phyloP scores from a whole-genome alignment of 2,113 vertebrate species.

The Rhynchomys soricoides region DNA sequence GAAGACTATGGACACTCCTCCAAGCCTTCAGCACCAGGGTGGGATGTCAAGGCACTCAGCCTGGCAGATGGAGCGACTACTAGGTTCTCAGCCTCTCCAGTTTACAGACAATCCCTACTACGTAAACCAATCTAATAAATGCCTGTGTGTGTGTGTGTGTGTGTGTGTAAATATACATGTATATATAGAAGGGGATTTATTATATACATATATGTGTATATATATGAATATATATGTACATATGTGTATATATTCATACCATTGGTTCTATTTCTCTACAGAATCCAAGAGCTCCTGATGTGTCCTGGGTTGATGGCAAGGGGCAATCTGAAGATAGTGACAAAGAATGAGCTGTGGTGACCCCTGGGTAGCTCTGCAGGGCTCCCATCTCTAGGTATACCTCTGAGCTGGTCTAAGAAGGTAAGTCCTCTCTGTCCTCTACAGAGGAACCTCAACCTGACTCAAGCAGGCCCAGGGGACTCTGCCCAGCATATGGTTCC shows the following conservation, averaged over 20 bases:
- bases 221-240: neutral
- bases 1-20: neutral
- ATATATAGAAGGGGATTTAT: too few relatives aligned
- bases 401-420: neutral
- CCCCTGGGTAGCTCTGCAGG: accelerated
- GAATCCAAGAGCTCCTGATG: neutral
- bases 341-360: accelerated
- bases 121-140: neutral
- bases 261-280: neutral
- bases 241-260: too few relatives aligned
- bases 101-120: neutral
- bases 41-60: neutral
- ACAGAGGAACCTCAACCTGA: neutral
- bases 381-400: neutral
- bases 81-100: neutral
- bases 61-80: neutral
- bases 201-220: neutral
- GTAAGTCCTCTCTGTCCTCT: too few relatives aligned
- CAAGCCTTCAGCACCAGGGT: neutral
- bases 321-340: neutral
- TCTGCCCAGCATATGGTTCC: too few relatives aligned
- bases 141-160: too few relatives aligned
- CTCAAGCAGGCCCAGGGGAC: too few relatives aligned
- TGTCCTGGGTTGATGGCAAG: neutral
- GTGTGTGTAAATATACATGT: too few relatives aligned